Percentiles rank a stretch among this genome's conserved stretches.
These are phyloP conservation scores for Ceyx erithaca DNA, from an alignment of 2,797 vertebrate species.

Conservation along the genomic window DNA sequence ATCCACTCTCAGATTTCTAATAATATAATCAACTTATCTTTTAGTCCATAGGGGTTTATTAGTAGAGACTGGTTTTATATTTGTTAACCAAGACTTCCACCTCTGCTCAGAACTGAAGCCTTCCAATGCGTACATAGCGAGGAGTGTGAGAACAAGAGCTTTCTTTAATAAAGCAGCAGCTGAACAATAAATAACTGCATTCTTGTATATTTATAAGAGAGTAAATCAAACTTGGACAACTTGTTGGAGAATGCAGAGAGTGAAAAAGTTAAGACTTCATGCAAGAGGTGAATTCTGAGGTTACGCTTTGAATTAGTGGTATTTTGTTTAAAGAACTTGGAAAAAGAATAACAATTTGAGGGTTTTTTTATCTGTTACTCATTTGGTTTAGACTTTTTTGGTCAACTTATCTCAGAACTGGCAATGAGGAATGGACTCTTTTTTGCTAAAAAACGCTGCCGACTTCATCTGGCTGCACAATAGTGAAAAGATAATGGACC, in stretches of 20 bases:
- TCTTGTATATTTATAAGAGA: constrained; percentile 16
- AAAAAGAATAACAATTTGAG: background rate
- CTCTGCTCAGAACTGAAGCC: background rate
- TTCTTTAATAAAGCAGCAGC: background rate
- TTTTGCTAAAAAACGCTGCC: background rate
- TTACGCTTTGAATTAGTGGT: background rate
- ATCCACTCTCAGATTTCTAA: background rate
- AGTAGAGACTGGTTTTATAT: background rate
- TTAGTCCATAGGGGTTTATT: background rate
- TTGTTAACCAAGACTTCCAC: background rate
- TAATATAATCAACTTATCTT: background rate
- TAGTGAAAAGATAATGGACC: constrained; percentile 5
- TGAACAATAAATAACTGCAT: constrained; percentile 11
- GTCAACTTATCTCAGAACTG: background rate
- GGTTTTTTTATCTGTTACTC: fast-evolving
- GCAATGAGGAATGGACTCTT: background rate
- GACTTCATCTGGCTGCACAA: background rate
- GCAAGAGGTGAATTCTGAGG: constrained; percentile 19
- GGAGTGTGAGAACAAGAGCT: constrained; percentile 3
- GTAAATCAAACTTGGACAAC: constrained; percentile 4
- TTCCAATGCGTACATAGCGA: background rate
- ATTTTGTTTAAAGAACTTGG: background rate
- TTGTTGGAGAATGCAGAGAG: constrained; percentile 5
- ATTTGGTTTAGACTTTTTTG: background rate
- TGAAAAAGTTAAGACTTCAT: background rate